Base-by-base conservation (phyloP, 1,140 invertebrate genomes). In the Grapholita molesta region DNA sequence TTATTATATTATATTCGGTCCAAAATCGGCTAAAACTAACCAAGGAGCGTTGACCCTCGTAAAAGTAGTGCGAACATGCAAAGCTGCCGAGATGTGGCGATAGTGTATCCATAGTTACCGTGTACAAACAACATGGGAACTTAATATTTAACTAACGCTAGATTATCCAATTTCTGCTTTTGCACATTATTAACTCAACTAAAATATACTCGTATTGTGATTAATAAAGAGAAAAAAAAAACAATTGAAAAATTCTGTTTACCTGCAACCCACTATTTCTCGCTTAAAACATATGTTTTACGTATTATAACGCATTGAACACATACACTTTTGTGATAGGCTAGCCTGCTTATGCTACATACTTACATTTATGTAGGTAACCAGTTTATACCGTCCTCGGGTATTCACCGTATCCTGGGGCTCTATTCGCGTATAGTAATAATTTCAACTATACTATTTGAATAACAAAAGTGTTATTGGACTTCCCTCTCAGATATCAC, bases 81-180 rank as follows among this genome's bases (percentile, higher is more conserved):
- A 48, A 48, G 42, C 38, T 42, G 52, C 70, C 73, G 75, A 86
- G 87, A 89, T 88, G 75, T 70, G 42, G 64, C 78, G 87, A 88
- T 88, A 89, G 72, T 12, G 85, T 88, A 70, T 71, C 74, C 77
- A 81, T 84, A 77, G 77, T 30, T 70, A 87, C 80, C 33, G 64
- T 66, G 35, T 35, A 69, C 81, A 86, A 87, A 89, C 85, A 89
- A 76, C 23, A 25, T 21, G n/a, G 8, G 35, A 25, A n/a, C 64
- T 61, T 67, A 67, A 33, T 30, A 24, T 57, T 32, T 38, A 52
- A 67, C 38, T 48, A 48, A 48, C 42, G 2, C 42, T 48, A 48
- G 42, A 48, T 48, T 48, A 21, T 48, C 21, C 15, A n/a, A 48
- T 48, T 18, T 9, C 8, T 2, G 42, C 18, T 48, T 48, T 48